Evolutionary conservation across 2,113 vertebrate species (phyloP).

Genomic region (Calonectris borealis): DNA sequence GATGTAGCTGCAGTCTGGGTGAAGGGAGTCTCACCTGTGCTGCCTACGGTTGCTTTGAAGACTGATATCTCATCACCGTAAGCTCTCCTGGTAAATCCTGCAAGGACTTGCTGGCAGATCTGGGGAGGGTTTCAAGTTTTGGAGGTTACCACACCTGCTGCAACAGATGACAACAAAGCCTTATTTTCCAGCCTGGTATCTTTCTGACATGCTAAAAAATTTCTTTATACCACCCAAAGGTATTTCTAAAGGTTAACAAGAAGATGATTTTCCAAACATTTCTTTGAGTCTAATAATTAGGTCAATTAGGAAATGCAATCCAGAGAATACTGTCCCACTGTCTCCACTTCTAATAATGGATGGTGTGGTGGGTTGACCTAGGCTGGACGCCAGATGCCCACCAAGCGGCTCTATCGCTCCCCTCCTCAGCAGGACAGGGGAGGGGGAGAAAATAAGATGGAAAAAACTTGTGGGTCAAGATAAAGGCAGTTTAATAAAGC

Average conservation of each 20-base stretch:
- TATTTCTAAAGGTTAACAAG: neutral
- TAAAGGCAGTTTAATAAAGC: neutral
- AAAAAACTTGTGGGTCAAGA: neutral
- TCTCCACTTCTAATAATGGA: neutral
- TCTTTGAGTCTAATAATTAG: neutral
- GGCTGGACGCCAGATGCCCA: neutral
- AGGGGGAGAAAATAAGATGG: neutral
- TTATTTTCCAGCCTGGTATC: neutral
- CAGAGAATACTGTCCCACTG: neutral
- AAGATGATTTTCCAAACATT: neutral
- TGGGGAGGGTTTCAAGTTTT: neutral
- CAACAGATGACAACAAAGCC: neutral
- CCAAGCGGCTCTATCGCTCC: neutral
- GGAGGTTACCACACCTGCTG: neutral
- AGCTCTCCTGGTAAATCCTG: neutral
- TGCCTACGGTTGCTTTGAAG: neutral
- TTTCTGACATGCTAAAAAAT: neutral
- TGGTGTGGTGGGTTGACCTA: neutral
- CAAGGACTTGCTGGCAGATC: neutral
- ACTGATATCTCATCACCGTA: accelerated
- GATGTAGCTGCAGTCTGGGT: neutral
- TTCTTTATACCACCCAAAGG: neutral
- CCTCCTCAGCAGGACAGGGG: neutral
- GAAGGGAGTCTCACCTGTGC: neutral
- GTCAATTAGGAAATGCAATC: neutral